Conservation (phyloP, 2,113 vertebrate genomes). For the Meriones unguiculatus region DNA sequence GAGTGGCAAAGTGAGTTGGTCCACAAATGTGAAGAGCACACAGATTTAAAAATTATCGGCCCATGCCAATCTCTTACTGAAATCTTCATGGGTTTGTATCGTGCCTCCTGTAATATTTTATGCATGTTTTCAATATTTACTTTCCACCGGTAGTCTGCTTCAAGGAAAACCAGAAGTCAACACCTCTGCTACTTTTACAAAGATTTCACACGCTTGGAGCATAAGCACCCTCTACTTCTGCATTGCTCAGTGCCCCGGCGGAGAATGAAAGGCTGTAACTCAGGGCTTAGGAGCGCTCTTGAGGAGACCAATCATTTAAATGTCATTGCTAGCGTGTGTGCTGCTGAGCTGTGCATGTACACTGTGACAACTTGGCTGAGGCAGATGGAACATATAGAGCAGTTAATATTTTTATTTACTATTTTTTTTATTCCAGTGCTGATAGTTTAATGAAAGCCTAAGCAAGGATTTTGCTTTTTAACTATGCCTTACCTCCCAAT, state of each 20-base stretch:
- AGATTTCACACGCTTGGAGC: neutral
- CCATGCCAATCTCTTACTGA: slow-evolving; percentile 1
- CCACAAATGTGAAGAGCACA: neutral
- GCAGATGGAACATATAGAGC: neutral
- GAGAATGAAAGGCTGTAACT: neutral
- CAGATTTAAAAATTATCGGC: neutral
- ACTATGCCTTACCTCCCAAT: neutral
- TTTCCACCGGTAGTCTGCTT: neutral
- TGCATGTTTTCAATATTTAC: neutral
- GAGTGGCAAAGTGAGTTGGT: neutral
- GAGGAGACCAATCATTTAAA: neutral
- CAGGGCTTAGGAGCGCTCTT: neutral
- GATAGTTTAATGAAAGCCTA: neutral
- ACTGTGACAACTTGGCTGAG: neutral
- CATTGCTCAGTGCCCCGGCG: neutral
- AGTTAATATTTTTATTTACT: slow-evolving; percentile 9
- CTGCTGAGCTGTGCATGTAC: neutral
- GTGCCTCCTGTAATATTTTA: neutral
- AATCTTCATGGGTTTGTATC: neutral
- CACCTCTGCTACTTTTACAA: neutral
- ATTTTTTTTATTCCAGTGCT: neutral
- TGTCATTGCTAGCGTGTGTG: neutral
- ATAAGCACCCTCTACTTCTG: neutral
- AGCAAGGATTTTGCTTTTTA: neutral
- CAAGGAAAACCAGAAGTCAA: neutral